Base-by-base conservation (phyloP, 1,140 invertebrate species). In the Atta texana region DNA sequence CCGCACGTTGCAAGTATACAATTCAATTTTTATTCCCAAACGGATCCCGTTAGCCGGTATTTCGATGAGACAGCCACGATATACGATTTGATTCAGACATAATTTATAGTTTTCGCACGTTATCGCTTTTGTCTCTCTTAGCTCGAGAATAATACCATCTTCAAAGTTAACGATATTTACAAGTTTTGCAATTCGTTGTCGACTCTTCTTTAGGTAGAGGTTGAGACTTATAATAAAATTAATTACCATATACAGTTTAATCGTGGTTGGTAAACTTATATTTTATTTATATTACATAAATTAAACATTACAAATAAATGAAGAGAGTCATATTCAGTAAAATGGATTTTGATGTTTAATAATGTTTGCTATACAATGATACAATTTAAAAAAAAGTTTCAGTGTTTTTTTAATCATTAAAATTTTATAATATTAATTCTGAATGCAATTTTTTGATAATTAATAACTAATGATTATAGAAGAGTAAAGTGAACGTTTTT, bases 41-140 rank as follows among this genome's bases (percentile, higher is more conserved):
- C 44, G 63, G 61, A 77, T 85, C 64, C 68, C 39, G 87, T 86
- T 85, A 71, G 69, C 69, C 55, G 69, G 18, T 75, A 71, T 69
- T 71, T 28, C 24, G 71, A 34, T 31, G 77, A 63, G 63, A 88
- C 63, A 88, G 76, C 53, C 69, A 16, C 44, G 59, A 86, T 81
- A 57, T 86, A 71, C 59, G 75, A 76, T 53, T 75, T 28, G 57
- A 18, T 39, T 39, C 28, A 44, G 44, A 71, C 49, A 49, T 74
- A 81, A 88, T 80, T 89, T 85, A 89, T 87, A 81, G 80, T 78
- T 85, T 72, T 69, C 88, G 51, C 66, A 84, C 86, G 86, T 89
- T 87, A 72, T 82, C 88, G 57, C 88, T 81, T 69, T 51, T 59
- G 74, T 89, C 75, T 24, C 24, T 24, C 24, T 24, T 68, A 63